Conservation (phyloP, 2,113 vertebrate species). For the Corythaeola cristata region DNA sequence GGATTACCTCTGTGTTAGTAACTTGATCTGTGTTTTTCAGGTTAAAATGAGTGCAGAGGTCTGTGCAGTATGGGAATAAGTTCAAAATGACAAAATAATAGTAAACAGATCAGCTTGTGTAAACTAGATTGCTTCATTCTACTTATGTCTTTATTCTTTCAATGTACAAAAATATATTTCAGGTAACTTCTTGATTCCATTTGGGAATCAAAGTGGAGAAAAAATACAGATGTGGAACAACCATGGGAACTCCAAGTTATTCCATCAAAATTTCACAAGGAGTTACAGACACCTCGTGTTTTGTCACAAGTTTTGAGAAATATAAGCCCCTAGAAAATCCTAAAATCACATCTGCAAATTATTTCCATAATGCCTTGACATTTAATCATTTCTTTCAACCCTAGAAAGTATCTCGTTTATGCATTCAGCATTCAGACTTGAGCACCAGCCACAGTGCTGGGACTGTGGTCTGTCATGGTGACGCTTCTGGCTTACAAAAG, state of each 20-base stretch:
- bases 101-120: background rate
- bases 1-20: background rate
- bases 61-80: background rate
- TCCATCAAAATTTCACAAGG: background rate
- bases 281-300: background rate
- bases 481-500: slow-evolving; percentile 14
- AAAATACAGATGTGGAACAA: background rate
- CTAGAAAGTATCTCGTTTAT: background rate
- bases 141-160: background rate
- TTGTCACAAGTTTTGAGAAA: background rate
- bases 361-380: background rate
- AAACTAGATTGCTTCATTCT: background rate
- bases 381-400: background rate
- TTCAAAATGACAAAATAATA: background rate
- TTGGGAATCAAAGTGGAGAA: background rate
- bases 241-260: background rate
- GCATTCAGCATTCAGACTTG: background rate
- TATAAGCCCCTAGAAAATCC: background rate
- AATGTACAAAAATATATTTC: background rate
- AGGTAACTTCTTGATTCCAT: background rate
- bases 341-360: background rate
- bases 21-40: background rate
- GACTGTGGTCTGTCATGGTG: slow-evolving; percentile 21
- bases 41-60: background rate
- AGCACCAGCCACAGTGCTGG: background rate